Evolutionary conservation across 2,797 vertebrate genomes (phyloP).

Genomic region (Falco rusticolus): DNA sequence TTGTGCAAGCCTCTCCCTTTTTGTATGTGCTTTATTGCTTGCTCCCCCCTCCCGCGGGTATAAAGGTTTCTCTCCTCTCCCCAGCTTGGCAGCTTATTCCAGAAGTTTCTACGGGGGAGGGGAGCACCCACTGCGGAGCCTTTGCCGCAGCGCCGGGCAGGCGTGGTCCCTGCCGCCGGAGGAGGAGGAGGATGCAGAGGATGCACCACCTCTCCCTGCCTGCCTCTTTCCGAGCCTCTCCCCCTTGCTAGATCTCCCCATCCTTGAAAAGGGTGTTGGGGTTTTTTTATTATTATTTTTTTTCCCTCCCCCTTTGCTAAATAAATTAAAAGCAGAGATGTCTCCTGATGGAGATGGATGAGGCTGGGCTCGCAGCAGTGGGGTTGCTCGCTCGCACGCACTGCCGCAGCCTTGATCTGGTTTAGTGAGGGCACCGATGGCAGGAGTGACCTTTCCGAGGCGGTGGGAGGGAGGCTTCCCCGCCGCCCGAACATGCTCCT

Average conservation of each 20-base stretch:
- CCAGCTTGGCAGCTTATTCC: slow-evolving; percentile 29
- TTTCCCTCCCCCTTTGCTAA: neutral
- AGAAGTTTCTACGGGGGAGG: slow-evolving; percentile 59
- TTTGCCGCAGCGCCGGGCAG: slow-evolving; percentile 46
- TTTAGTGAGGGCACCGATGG: neutral
- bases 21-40: neutral
- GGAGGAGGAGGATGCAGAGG: neutral
- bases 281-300: too few relatives aligned
- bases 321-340: slow-evolving; percentile 21
- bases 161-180: neutral
- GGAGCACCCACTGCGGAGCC: slow-evolving; percentile 45
- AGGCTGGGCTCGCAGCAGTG: neutral
- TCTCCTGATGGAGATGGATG: slow-evolving; percentile 33
- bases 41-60: neutral
- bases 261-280: slow-evolving; percentile 27
- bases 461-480: neutral
- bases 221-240: neutral
- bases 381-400: neutral
- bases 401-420: neutral
- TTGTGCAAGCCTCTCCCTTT: neutral
- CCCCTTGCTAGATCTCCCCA: neutral
- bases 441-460: slow-evolving; percentile 48
- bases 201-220: slow-evolving; percentile 24
- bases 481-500: neutral
- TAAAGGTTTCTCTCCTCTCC: neutral